Evolutionary conservation across 2,888 invertebrate genomes (phyloP).

Genomic region (Thelaira solivaga): DNA sequence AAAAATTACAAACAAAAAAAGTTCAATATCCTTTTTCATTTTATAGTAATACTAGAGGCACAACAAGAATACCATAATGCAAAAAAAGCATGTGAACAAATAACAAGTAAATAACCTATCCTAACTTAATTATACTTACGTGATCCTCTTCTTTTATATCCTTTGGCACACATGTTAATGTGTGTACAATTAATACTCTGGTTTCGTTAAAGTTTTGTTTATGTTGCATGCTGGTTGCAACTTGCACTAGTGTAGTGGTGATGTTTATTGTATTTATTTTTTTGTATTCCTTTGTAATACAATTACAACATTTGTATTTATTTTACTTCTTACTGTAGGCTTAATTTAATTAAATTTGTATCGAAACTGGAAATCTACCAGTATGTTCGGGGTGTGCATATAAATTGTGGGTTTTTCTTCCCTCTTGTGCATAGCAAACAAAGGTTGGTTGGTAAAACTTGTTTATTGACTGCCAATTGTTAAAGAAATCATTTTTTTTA

Average conservation of each 20-base stretch:
- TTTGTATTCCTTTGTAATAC: slow-evolving; percentile 13
- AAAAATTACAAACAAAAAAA: neutral
- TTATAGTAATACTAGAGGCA: slow-evolving; percentile 18
- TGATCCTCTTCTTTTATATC: slow-evolving; percentile 49
- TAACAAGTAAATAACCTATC: slow-evolving; percentile 53
- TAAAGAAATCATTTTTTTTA: neutral
- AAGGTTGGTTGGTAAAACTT: slow-evolving; percentile 28
- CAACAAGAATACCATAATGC: neutral
- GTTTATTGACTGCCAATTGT: slow-evolving; percentile 6
- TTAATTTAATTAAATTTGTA: slow-evolving; percentile 52
- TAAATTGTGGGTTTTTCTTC: neutral
- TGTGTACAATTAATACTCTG: neutral
- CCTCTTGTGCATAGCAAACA: neutral
- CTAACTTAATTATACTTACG: slow-evolving; percentile 58
- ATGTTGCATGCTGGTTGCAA: slow-evolving; percentile 40
- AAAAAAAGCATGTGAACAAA: no score
- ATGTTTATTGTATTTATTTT: neutral
- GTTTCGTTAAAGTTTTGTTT: slow-evolving; percentile 26
- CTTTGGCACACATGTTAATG: slow-evolving; percentile 19
- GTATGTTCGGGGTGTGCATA: neutral
- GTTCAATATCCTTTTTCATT: slow-evolving; percentile 48
- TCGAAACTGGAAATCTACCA: slow-evolving; percentile 13
- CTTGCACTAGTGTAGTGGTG: neutral
- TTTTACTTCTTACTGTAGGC: neutral
- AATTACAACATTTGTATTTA: slow-evolving; percentile 33